Base-by-base conservation (phyloP, 1,140 invertebrate genomes). In the Nomia melanderi region DNA sequence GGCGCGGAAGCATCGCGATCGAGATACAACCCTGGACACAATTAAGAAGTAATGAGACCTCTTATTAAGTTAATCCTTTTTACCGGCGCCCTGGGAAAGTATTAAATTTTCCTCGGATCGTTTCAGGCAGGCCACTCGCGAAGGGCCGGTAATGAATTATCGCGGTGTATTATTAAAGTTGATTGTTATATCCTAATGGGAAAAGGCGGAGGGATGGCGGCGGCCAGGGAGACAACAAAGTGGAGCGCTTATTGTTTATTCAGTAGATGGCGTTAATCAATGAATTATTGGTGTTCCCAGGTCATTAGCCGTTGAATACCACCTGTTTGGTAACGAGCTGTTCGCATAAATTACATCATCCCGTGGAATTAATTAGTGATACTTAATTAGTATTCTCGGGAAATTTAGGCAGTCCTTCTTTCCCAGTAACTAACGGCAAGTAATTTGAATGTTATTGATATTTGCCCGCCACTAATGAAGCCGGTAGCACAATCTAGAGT, bases 291-390 rank as follows among this genome's bases (percentile, higher is more conserved):
- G 81, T 83, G 66, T 83, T 71, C 80, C 67, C 74, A 66, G 67
- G 81, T 78, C 79, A 83, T 83, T 83, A 83, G 79, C 79, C 75
- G 67, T 39, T 66, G 63, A 66, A 81, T 71, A 78, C 81, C 79
- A 82, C 79, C 81, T 82, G 81, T 83, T 83, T 82, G 81, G 79
- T 83, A 83, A 83, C 81, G 69, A 83, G 79, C 79, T 59, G 41
- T 33, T 44, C 62, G 81, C 67, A 83, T 83, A 82, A 82, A 82
- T 83, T 83, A 83, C 74, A 62, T 71, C 79, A 50, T 56, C 56
- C 79, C 73, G 20, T 63, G 39, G 50, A 72, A 77, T 82, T 83
- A 78, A 83, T 83, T 83, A 78, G 67, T 54, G 41, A 71, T 72
- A 83, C 79, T 77, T 82, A 83, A 77, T 83, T 71, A 66, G 62